Evolutionary conservation across 2,888 invertebrate genomes (phyloP).

Genomic region (Siphlonurus alternatus): DNA sequence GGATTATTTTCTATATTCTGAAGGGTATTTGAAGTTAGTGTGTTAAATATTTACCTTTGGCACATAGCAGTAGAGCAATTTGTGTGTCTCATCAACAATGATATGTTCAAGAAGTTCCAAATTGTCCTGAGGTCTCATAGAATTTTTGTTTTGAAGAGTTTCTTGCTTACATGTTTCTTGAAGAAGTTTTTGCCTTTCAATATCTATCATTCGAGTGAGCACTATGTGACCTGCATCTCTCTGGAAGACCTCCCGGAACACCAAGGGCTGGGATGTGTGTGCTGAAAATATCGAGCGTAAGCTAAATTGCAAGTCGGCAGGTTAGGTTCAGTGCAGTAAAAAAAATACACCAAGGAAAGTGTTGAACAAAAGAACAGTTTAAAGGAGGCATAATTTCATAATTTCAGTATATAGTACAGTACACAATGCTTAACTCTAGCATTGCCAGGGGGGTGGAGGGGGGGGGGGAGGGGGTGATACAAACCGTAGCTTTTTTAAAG

Average conservation of each 20-base stretch:
- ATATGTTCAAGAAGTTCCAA: constrained; percentile 52
- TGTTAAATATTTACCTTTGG: constrained; percentile 76
- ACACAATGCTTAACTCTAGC: too few species aligned
- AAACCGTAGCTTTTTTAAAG: too few species aligned
- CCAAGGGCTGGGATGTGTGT: constrained; percentile 6
- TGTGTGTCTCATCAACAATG: constrained; percentile 66
- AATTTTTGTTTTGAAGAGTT: constrained; percentile 14
- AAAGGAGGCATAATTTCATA: too few species aligned
- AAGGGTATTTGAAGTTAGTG: too few species aligned
- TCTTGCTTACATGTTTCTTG: constrained; percentile 37
- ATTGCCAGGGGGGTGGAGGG: too few species aligned
- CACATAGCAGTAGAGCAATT: constrained; percentile 80
- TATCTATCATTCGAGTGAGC: constrained; percentile 25
- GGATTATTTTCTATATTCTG: too few species aligned
- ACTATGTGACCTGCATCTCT: constrained; percentile 14
- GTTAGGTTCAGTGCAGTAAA: too few species aligned
- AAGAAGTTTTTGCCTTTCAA: constrained; percentile 41
- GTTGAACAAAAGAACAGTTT: too few species aligned
- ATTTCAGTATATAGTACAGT: too few species aligned
- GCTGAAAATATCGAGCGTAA: too few species aligned
- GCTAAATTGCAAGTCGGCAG: not conserved
- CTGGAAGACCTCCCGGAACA: constrained; percentile 7
- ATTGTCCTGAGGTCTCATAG: constrained; percentile 16
- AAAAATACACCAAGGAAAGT: too few species aligned
- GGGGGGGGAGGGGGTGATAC: too few species aligned